A percentile compares a stretch with the other conserved stretches of the same genome.
Evolutionary conservation across 92 coral and sea anemone genomes (phyloP).

Genomic region (Epizoanthus ramosus): DNA sequence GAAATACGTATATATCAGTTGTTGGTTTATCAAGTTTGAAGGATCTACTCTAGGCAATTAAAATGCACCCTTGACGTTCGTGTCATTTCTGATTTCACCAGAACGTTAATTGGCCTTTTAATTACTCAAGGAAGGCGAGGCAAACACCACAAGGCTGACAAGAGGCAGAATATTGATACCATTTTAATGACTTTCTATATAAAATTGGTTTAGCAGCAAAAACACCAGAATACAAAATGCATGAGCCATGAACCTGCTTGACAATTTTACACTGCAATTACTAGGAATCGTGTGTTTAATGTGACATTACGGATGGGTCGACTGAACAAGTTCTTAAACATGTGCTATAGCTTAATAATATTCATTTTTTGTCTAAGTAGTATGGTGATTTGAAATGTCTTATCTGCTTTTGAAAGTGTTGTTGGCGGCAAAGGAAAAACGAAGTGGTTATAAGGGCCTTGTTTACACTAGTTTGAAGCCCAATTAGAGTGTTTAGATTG

Average conservation of each 20-base stretch:
- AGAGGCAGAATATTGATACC: constrained; percentile 34
- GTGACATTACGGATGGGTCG: too few relatives aligned
- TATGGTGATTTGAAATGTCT: neutral
- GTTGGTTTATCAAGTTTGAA: neutral
- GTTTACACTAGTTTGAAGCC: constrained; percentile 45
- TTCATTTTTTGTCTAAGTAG: too few relatives aligned
- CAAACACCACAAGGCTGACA: neutral
- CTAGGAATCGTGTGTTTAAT: too few relatives aligned
- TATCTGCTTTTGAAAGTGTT: neutral
- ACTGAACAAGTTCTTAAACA: too few relatives aligned
- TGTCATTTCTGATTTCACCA: constrained; percentile 37
- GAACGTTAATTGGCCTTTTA: constrained; percentile 36
- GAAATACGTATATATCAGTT: neutral
- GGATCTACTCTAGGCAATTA: neutral
- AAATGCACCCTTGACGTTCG: neutral
- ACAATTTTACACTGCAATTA: too few relatives aligned
- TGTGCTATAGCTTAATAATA: too few relatives aligned
- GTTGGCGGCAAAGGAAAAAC: constrained; percentile 36
- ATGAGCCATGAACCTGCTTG: too few relatives aligned
- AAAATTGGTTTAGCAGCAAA: neutral
- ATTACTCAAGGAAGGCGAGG: constrained; percentile 33
- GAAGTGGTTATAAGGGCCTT: constrained; percentile 22
- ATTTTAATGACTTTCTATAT: constrained; percentile 28
- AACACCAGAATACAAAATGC: too few relatives aligned
- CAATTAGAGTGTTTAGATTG: constrained; percentile 32